Evolutionary conservation across 2,797 vertebrate genomes (phyloP), one percentile per base, ranked within the genome.

Genomic region (Lycodopsis pacificus): DNA sequence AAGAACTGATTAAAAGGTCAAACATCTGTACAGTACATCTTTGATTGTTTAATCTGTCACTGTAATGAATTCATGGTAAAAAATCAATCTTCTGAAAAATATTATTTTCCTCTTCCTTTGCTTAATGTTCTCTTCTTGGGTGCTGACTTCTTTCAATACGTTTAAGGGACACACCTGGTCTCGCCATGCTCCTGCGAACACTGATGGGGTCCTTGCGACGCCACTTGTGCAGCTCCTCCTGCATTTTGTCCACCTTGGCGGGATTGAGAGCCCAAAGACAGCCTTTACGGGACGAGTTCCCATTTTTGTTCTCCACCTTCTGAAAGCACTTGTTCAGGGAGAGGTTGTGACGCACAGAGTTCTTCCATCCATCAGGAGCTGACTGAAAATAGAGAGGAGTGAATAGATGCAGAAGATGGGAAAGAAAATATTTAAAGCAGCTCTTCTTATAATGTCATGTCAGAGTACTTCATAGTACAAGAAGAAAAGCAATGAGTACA

Each of bases 321-420:
- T 99, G 97, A 17, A 99, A 99, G 90, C 98, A 99, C 83, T 99
- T 99, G 93, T 99, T 99, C 88, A 99, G 89, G 25, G 98, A 99
- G 4, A 99, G 95, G 73, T 99, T 99, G 95, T 99, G 98, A 65
- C 98, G 96, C 49, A 99, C 98, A 0, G 98, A 99, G 94, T 99
- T 99, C 94, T 99, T 99, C 98, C 98, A 99, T 44, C 98, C 98
- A n/a, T 99, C 98, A 2, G 98, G 98, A 15, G 98, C 98, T 7
- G 97, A 99, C 98, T 99, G 88, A 73, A 86, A 48, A 58, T 20
- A 79, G 69, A 76, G 25, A 74, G 42, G 42, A 17, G 40, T 64
- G 6, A 59, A 65, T 40, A 65, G 40, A 38, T 14, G 19, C 17
- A 62, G n/a, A 53, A 11, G 12, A 38, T 2, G 9, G 4, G 5